phyloP scores from a whole-genome alignment of 2,797 vertebrate genomes.

The Masticophis lateralis region DNA sequence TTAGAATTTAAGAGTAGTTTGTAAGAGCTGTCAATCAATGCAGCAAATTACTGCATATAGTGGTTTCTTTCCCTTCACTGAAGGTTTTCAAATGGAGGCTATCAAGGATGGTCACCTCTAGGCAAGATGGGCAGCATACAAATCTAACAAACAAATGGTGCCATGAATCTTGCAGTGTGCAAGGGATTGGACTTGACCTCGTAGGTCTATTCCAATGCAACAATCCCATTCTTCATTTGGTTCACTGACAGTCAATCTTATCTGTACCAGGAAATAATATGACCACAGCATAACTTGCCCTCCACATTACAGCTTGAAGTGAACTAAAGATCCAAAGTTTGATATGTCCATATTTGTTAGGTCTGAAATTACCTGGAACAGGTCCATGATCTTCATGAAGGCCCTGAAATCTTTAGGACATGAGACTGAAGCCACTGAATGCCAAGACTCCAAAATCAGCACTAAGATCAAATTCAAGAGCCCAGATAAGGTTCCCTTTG shows the following conservation, averaged over 20 bases:
- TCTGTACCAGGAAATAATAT: not conserved
- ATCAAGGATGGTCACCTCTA: not conserved
- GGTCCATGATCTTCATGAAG: not conserved
- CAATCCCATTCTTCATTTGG: not conserved
- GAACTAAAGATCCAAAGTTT: not conserved
- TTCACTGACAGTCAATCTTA: not conserved
- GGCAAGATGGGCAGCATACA: not conserved
- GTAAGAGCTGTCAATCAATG: not conserved
- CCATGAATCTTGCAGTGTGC: not conserved
- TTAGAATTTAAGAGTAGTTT: not conserved
- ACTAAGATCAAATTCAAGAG: too few relatives aligned
- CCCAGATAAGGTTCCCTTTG: not conserved
- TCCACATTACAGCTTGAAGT: not conserved
- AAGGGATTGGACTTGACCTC: not conserved
- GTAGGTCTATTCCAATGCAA: not conserved
- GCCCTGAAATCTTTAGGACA: not conserved
- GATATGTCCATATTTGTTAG: not conserved
- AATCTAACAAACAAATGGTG: not conserved
- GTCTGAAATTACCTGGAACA: not conserved
- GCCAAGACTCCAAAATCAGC: not conserved
- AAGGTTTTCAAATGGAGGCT: not conserved
- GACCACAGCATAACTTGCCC: not conserved
- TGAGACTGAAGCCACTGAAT: not conserved
- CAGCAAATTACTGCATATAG: not conserved
- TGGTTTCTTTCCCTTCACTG: not conserved